Base-by-base conservation (phyloP, 2,888 invertebrate species). In the Empis livida region DNA sequence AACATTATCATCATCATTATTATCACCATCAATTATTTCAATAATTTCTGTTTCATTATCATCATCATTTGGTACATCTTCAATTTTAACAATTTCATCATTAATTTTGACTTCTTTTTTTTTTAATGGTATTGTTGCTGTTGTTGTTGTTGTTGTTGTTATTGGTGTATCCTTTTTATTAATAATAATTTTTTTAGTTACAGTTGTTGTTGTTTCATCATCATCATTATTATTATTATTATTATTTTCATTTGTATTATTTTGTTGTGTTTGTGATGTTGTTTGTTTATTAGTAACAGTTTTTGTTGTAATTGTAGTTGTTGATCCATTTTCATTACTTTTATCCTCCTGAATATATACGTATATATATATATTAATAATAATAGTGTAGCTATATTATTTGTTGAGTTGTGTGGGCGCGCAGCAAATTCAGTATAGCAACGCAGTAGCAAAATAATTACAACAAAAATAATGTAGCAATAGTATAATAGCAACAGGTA, bases 1-100 rank as follows among this genome's bases (percentile, higher is more conserved):
- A 5, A 43, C 46, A 30, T 46, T 45, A 14, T 16, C 20, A 27
- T 51, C 49, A 5, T 40, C 44, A 31, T 27, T 39, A 14, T 46
- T 46, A 30, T 45, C 46, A 17, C 35, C 49, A 40, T 48, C 46
- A n/a, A 45, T 40, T n/a, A 45, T 46, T 45, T 49, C 47, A 46
- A 46, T 43, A 15, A 42, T 48, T 8, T 46, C 47, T 16, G 35
- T n/a, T 23, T 41, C 41, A 16, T 8, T 13, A 11, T 39, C 30
- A 17, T 31, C 39, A 13, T 14, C 38, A 14, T 44, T 20, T 35
- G 6, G 17, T 20, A 20, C 13, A 10, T 32, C 31, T 32, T 32
- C 13, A 15, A 32, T 15, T 23, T 23, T 42, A 37, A 11, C 27
- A 11, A 23, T 23, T 27, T 27, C 43, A 8, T 44, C 35, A 23